phyloP scores from a whole-genome alignment of 2,797 vertebrate species.

The Xiphorhynchus erythropygius region DNA sequence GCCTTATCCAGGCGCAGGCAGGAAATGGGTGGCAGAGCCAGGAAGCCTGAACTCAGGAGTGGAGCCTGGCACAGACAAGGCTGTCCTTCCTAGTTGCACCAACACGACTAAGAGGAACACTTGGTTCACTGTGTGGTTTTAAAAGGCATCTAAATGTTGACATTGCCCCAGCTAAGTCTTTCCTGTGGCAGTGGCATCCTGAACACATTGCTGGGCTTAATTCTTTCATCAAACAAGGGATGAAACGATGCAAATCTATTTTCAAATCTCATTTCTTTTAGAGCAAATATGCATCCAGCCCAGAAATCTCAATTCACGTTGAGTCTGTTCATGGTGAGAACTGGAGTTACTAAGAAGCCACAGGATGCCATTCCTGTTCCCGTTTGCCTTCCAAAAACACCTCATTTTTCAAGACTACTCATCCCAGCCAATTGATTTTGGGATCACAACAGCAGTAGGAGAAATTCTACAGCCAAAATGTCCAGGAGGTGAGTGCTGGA shows the following conservation, averaged over 20 bases:
- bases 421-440: not conserved
- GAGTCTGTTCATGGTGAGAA: rapidly evolving
- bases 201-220: not conserved
- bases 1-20: not conserved
- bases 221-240: not conserved
- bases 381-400: not conserved
- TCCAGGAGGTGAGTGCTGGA: not conserved
- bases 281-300: not conserved
- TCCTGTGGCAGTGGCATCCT: not conserved
- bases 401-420: not conserved
- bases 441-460: not conserved
- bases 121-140: not conserved
- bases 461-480: not conserved
- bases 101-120: not conserved
- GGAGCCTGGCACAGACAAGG: not conserved
- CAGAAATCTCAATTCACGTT: not conserved
- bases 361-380: not conserved
- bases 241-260: not conserved
- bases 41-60: not conserved
- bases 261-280: not conserved
- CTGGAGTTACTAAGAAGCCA: not conserved
- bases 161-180: not conserved
- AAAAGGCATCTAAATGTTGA: not conserved
- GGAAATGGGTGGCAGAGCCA: not conserved
- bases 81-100: not conserved